These are phyloP conservation scores for Gonocerus acuteangulatus DNA, from an alignment of 2,888 invertebrate genomes.

Conservation along the genomic window DNA sequence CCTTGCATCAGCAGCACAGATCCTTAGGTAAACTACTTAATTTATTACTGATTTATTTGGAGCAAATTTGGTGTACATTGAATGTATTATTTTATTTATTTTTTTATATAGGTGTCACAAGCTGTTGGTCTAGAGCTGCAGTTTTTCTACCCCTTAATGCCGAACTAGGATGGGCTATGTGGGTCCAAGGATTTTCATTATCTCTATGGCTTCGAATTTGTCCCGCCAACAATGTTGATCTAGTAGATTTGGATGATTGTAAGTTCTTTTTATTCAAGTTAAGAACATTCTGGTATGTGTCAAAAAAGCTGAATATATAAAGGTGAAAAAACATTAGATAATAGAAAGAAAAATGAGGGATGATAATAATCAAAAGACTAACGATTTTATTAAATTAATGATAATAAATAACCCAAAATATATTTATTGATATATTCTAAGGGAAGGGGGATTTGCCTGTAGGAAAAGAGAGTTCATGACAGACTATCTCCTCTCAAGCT, in stretches of 20 bases:
- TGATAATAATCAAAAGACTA: no score
- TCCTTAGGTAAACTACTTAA: slow-evolving; percentile 38
- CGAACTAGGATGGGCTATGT: slow-evolving; percentile 55
- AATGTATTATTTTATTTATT: background rate
- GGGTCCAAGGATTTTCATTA: slow-evolving; percentile 53
- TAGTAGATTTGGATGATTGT: slow-evolving; percentile 30
- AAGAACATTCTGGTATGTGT: no score
- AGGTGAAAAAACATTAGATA: no score
- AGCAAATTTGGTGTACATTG: background rate
- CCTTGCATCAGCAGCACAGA: slow-evolving; percentile 43
- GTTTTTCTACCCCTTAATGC: slow-evolving; percentile 41
- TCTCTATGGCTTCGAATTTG: slow-evolving; percentile 51
- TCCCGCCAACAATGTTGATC: slow-evolving; percentile 28
- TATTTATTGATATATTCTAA: no score
- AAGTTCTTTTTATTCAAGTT: no score
- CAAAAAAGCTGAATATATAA: no score
- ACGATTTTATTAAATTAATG: no score
- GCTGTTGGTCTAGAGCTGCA: slow-evolving; percentile 42
- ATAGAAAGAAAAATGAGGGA: no score
- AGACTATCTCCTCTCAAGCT: no score
- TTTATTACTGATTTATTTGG: background rate
- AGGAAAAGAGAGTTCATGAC: no score
- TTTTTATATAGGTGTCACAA: slow-evolving; percentile 17
- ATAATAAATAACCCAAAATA: no score
- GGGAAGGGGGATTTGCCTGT: no score